phyloP scores from a whole-genome alignment of 2,888 invertebrate species.

The Anthrax anthrax region DNA sequence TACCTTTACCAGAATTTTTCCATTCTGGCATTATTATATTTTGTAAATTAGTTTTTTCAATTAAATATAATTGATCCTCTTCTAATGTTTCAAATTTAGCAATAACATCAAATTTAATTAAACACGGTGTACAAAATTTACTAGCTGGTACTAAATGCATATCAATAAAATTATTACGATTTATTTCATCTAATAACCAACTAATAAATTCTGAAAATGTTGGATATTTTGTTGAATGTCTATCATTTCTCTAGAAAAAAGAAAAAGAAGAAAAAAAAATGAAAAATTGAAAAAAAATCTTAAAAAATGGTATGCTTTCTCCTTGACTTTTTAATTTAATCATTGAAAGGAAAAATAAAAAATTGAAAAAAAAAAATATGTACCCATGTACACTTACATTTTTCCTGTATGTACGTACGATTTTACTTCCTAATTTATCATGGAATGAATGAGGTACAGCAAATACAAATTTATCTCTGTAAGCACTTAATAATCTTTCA shows the following conservation, averaged over 20 bases:
- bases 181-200: slow-evolving; percentile 58
- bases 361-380: no score
- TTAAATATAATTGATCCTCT: slow-evolving; percentile 69
- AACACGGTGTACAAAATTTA: slow-evolving; percentile 73
- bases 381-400: slow-evolving; percentile 21
- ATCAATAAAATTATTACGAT: slow-evolving; percentile 44
- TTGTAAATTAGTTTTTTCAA: slow-evolving; percentile 58
- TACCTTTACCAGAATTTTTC: slow-evolving; percentile 65
- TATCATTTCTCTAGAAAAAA: slow-evolving; percentile 16
- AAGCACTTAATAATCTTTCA: slow-evolving; percentile 65
- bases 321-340: no score
- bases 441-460: slow-evolving; percentile 71
- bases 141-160: slow-evolving; percentile 83
- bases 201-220: slow-evolving; percentile 69
- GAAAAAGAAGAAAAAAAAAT: no score
- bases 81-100: slow-evolving; percentile 72
- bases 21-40: slow-evolving; percentile 68
- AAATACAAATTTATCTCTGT: slow-evolving; percentile 71
- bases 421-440: slow-evolving; percentile 62
- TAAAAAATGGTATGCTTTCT: no score
- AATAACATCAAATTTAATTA: slow-evolving; percentile 66
- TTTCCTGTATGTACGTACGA: slow-evolving; percentile 56
- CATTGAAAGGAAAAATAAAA: no score
- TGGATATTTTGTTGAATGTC: slow-evolving; percentile 46
- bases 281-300: no score